Conservation (phyloP, 2,113 vertebrate species). For the Alethe diademata region DNA sequence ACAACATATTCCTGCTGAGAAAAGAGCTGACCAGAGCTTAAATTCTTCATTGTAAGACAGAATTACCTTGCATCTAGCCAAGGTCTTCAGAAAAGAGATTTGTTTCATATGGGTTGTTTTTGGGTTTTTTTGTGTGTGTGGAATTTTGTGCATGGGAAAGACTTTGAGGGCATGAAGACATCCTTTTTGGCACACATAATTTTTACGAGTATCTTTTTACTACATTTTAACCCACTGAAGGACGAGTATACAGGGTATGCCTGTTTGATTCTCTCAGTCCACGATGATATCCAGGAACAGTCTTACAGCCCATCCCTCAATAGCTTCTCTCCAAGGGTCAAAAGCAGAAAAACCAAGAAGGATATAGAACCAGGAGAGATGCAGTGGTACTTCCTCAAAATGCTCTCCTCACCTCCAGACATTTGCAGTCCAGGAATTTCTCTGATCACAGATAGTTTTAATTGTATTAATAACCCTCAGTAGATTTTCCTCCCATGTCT, state of each 20-base stretch:
- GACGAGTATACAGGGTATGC: background rate
- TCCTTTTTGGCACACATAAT: background rate
- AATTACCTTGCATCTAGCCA: background rate
- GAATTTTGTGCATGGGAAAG: background rate
- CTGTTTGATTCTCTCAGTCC: background rate
- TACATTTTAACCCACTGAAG: fast-evolving
- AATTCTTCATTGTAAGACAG: background rate
- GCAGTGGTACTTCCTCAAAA: background rate
- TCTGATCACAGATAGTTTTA: constrained; percentile 18
- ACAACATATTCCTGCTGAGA: background rate
- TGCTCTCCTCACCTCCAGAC: background rate
- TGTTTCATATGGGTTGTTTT: background rate
- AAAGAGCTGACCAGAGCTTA: background rate
- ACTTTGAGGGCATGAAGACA: background rate
- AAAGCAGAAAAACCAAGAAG: background rate
- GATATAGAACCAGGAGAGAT: background rate
- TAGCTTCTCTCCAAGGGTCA: background rate
- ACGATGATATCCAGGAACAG: background rate
- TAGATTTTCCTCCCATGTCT: background rate
- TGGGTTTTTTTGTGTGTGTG: background rate
- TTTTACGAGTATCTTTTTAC: background rate
- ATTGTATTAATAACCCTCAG: background rate
- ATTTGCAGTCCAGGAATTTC: background rate
- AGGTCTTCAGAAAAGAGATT: background rate
- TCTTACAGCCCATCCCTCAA: fast-evolving